These are phyloP conservation scores for Umimayanthus chanpuru DNA, from an alignment of 92 coral and sea anemone genomes.

Conservation along the genomic window DNA sequence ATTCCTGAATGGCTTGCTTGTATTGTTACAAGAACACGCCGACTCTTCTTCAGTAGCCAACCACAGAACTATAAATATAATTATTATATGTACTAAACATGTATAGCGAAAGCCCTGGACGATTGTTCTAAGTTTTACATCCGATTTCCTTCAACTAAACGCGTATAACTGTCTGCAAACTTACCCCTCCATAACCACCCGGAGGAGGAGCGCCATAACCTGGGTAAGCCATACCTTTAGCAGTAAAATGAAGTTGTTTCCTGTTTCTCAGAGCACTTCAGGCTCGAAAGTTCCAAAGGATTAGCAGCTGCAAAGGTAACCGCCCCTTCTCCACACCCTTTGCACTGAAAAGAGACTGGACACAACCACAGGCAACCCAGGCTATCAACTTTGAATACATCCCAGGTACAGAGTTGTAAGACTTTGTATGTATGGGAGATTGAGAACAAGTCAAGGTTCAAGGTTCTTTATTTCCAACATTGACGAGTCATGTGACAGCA, in stretches of 20 bases:
- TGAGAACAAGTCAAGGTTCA: no score
- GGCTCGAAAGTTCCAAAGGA: neutral
- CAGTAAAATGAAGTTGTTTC: conserved; percentile 12
- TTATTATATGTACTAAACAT: no score
- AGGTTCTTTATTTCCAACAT: no score
- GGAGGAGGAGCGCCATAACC: conserved; percentile 92
- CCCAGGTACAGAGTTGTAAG: no score
- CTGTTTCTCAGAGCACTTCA: conserved; percentile 19
- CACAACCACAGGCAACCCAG: neutral
- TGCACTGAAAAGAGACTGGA: neutral
- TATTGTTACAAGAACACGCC: no score
- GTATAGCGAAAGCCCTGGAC: neutral
- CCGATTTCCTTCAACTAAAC: neutral
- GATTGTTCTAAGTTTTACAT: neutral
- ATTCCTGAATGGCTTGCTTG: no score
- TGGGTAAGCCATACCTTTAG: conserved; percentile 93
- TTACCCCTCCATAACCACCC: conserved; percentile 91
- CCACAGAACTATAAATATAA: neutral
- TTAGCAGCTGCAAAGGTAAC: conserved; percentile 3
- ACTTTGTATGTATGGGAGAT: no score
- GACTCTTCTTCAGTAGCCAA: neutral
- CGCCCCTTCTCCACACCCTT: conserved; percentile 32
- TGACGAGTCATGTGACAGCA: no score
- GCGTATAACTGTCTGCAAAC: conserved; percentile 44
- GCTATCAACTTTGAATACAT: no score